Conservation (phyloP, 2,113 vertebrate genomes). For the Phaetusa simplex region DNA sequence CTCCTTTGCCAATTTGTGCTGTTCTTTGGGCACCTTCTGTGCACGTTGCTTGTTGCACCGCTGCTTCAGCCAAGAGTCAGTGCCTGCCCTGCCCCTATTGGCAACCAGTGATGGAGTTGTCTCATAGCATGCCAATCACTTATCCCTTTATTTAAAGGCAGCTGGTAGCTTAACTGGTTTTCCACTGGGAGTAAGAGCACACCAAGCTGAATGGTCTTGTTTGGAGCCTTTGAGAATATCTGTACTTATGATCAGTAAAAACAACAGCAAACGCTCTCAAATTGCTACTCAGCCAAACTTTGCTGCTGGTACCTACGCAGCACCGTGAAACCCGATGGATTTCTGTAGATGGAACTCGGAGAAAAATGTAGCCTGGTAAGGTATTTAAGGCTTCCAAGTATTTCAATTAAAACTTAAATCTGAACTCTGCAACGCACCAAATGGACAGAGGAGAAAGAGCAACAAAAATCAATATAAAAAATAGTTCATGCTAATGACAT, state of each 20-base stretch:
- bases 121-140: background rate
- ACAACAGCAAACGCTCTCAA: background rate
- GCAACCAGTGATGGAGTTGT: background rate
- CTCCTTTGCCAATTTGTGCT: background rate
- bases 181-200: background rate
- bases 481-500: slow-evolving; percentile 30
- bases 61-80: background rate
- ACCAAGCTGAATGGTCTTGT: background rate
- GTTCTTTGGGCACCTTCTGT: background rate
- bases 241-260: background rate
- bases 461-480: slow-evolving; percentile 35
- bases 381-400: background rate
- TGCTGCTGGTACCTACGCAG: background rate
- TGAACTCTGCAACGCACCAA: background rate
- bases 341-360: background rate
- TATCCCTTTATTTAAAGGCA: background rate
- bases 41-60: fast-evolving
- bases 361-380: background rate
- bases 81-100: background rate
- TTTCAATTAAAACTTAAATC: slow-evolving; percentile 41
- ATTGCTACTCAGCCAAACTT: background rate
- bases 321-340: background rate
- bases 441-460: background rate
- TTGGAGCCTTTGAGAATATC: background rate
- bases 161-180: background rate